Conservation (phyloP, 2,888 invertebrate species). For the Caradrina clavipalpis region DNA sequence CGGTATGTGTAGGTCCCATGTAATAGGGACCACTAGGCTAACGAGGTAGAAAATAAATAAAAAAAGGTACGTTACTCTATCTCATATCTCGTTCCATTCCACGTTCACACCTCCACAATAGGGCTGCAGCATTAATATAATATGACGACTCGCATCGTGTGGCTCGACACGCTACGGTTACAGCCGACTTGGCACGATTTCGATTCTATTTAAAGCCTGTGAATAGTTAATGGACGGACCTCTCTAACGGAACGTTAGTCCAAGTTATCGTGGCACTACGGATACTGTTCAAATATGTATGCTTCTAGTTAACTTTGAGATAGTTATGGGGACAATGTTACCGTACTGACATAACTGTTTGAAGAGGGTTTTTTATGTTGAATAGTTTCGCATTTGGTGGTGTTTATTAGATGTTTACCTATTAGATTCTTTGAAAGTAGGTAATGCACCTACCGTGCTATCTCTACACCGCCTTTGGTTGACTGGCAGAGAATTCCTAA, state of each 20-base stretch:
- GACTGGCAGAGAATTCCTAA: no score
- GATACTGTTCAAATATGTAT: constrained; percentile 64
- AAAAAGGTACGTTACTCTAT: neutral
- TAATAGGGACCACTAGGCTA: no score
- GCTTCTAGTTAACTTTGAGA: constrained; percentile 52
- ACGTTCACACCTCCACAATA: constrained; percentile 42
- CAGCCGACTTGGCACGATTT: constrained; percentile 83
- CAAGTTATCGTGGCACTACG: constrained; percentile 47
- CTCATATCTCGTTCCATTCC: neutral
- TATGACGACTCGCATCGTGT: constrained; percentile 69
- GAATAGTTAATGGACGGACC: constrained; percentile 81
- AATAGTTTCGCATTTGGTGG: constrained; percentile 17
- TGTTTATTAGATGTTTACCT: constrained; percentile 7
- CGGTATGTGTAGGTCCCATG: no score
- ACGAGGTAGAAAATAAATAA: no score
- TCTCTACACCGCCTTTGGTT: no score
- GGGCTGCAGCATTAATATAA: constrained; percentile 73
- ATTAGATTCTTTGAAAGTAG: no score
- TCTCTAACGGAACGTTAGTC: constrained; percentile 55
- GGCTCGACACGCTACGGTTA: constrained; percentile 51
- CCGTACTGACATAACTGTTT: constrained; percentile 9
- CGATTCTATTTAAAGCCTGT: constrained; percentile 86
- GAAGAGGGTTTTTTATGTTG: constrained; percentile 31
- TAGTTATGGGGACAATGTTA: constrained; percentile 43
- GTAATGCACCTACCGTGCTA: no score